phyloP scores from a whole-genome alignment of 2,888 invertebrate species.

The Rhingia rostrata region DNA sequence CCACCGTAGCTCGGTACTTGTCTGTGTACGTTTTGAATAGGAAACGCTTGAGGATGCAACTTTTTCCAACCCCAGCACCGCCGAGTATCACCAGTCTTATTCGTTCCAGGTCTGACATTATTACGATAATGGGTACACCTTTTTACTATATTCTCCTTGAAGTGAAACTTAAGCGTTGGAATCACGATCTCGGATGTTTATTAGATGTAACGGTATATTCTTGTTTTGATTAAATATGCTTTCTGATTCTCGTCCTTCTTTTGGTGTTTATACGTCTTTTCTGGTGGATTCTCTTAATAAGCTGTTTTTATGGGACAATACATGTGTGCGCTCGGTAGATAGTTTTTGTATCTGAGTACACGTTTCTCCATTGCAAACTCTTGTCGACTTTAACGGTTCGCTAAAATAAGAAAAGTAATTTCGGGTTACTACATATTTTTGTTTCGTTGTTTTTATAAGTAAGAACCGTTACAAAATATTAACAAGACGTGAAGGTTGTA shows the following conservation, averaged over 20 bases:
- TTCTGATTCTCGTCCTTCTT: not conserved
- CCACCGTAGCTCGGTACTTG: slow-evolving; percentile 93
- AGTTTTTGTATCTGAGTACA: slow-evolving; percentile 18
- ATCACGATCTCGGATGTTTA: slow-evolving; percentile 50
- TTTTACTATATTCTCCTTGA: slow-evolving; percentile 24
- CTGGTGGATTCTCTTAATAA: slow-evolving; percentile 8
- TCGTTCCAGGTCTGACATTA: slow-evolving; percentile 89
- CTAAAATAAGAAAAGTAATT: slow-evolving; percentile 10
- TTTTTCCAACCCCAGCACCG: slow-evolving; percentile 92
- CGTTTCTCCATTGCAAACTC: slow-evolving; percentile 46
- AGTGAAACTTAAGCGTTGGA: slow-evolving; percentile 26
- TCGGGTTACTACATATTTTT: no score
- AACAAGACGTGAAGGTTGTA: no score
- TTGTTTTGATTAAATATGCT: slow-evolving; percentile 27
- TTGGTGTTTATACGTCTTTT: not conserved
- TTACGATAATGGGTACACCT: slow-evolving; percentile 44
- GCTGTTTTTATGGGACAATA: slow-evolving; percentile 31
- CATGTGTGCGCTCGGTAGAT: slow-evolving; percentile 17
- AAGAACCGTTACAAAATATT: no score
- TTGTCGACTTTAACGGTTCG: not conserved
- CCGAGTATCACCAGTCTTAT: slow-evolving; percentile 93
- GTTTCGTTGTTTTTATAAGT: no score
- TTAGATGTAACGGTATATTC: slow-evolving; percentile 22
- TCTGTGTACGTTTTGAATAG: slow-evolving; percentile 91
- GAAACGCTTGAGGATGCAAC: slow-evolving; percentile 91